Base-by-base conservation (phyloP, 2,797 vertebrate genomes). In the Triplophysa bombifrons region DNA sequence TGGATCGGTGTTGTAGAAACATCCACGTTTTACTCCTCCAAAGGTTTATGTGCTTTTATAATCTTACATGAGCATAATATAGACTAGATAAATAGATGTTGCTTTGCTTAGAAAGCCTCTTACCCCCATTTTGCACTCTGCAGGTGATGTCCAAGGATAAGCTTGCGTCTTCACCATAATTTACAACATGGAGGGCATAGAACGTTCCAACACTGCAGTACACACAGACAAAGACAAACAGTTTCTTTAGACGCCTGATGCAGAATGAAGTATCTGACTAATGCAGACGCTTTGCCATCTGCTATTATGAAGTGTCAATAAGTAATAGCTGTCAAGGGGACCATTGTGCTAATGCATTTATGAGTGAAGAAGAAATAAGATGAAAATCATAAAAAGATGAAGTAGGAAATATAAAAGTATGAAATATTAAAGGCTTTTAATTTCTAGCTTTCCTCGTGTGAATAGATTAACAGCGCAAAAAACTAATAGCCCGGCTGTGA, bases 291-390 rank as follows among this genome's bases (percentile, higher is more conserved):
- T 51, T 72, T 84, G 74, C 75, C 76, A 74, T 85, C 84, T 80
- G 86, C 80, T 16, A 34, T 77, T 74, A 78, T 80, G 78, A 10
- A 71, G 83, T 89, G 88, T 92, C 87, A 86, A 85, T 90, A 86
- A 85, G 83, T 89, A 85, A 83, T 84, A 79, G 84, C 88, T 88
- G 88, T 90, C 80, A 51, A 86, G 50, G 76, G 86, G 83, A 88
- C 87, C 88, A 76, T 86, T 90, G 85, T 89, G 89, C 90, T 92
- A 90, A 93, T 91, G 89, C 88, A 89, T 92, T 92, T 90, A 90
- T 91, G 90, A 90, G 91, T 83, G 87, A 85, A 85, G 80, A 74
- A 86, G 85, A 89, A 87, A 91, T 91, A 90, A 91, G 88, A 88
- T 91, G 58, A 66, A 91, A 92, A 91, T 92, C 87, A 89, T 75